Conservation (phyloP, 2,797 vertebrate genomes). For the Lindbergichthys nudifrons region DNA sequence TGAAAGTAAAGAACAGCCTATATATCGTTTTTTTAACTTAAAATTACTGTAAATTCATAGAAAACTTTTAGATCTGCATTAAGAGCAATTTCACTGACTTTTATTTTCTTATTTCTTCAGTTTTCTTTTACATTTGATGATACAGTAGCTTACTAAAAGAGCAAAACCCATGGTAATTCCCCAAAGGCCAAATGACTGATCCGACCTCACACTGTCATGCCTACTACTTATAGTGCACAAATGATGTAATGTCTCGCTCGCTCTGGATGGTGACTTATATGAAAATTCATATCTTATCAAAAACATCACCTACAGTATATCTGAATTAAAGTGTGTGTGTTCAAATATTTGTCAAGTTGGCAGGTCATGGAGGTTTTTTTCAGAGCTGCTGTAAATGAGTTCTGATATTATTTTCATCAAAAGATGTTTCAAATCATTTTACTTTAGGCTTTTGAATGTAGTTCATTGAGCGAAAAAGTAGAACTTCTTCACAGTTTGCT, state of each 20-base stretch:
- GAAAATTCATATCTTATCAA: neutral
- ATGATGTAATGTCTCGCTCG: neutral
- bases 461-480: neutral
- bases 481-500: neutral
- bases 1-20: neutral
- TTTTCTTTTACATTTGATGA: slow-evolving; percentile 2
- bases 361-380: neutral
- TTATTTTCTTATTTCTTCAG: neutral
- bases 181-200: neutral
- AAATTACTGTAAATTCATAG: neutral
- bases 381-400: neutral
- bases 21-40: neutral
- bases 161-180: neutral
- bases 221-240: neutral
- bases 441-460: neutral
- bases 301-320: neutral
- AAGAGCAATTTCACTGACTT: neutral
- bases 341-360: neutral
- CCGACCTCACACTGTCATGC: neutral
- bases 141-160: neutral
- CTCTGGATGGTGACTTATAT: neutral
- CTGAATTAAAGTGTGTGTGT: neutral
- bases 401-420: neutral
- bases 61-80: slow-evolving; percentile 3
- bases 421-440: neutral